Base-by-base conservation (phyloP, 2,797 vertebrate species). In the Cottoperca gobio region DNA sequence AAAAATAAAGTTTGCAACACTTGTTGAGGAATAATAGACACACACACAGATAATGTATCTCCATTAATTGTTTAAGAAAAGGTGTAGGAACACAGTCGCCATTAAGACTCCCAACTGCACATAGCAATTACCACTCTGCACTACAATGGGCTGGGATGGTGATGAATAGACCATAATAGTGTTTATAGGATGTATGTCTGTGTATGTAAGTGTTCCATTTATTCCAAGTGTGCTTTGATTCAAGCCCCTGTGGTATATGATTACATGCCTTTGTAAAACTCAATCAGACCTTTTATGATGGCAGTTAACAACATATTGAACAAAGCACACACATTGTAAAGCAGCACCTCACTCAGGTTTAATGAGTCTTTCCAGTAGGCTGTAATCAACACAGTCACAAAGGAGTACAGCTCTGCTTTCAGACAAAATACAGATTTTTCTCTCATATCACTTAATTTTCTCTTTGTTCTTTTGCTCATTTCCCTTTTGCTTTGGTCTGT, bases 261-360 rank as follows among this genome's bases (percentile, higher is more conserved):
- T 79, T 84, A 79, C 72, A 69, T 49, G 70, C 43, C 67, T 79
- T 71, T 78, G 75, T 87, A 50, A 60, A 71, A 79, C 72, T 74
- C 84, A 78, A 80, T 89, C 76, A 86, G 28, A 75, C 80, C 82
- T n/a, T 82, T 74, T 43, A 73, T 65, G 73, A 70, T 23, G 59
- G 42, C 68, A 3, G 76, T 64, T 75, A 81, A 73, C 81, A 70
- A 39, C 70, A 65, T 72, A 31, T 31, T 31, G 40, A 70, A 76
- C 65, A 57, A 59, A 69, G 71, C 55, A 40, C 48, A 21, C 65
- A 48, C 45, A 23, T 33, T 26, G 70, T 48, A 40, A 65, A 48
- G 23, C 60, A 16, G 43, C 61, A 31, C 58, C 53, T 73, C 76
- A n/a, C 73, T 73, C 76, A 46, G 43, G 21, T 55, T 67, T 84